Evolutionary conservation across 2,113 vertebrate genomes (phyloP).

Genomic region (Nesospiza acunhae): DNA sequence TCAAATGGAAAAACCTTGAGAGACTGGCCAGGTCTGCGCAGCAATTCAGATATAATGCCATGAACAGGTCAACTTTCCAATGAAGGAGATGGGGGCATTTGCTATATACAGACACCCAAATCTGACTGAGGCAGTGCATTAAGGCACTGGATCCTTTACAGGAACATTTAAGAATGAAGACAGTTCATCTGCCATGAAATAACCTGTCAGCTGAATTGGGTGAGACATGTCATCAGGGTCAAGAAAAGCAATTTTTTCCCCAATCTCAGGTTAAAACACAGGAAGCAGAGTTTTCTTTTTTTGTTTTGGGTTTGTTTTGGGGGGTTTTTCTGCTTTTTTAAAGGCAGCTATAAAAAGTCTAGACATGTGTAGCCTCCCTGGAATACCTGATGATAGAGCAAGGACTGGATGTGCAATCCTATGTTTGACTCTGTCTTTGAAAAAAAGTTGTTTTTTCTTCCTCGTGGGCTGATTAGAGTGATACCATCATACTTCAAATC

Average conservation of each 20-base stretch:
- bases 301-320: background rate
- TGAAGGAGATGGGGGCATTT: background rate
- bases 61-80: background rate
- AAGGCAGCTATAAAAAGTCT: slow-evolving; percentile 2
- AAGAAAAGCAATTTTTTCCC: background rate
- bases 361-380: background rate
- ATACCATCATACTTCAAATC: background rate
- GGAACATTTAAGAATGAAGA: background rate
- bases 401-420: background rate
- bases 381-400: background rate
- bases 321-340: background rate
- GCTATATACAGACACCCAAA: background rate
- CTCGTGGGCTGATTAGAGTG: background rate
- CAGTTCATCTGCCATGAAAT: background rate
- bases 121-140: background rate
- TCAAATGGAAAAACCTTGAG: slow-evolving; percentile 5
- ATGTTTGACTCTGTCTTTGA: background rate
- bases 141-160: background rate
- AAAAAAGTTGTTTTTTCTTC: background rate
- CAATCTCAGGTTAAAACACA: background rate
- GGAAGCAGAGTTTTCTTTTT: background rate
- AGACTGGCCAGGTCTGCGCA: background rate
- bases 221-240: background rate
- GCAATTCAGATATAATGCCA: background rate
- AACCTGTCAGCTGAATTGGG: background rate